Base-by-base conservation (phyloP, 2,113 vertebrate species). In the Ailuropoda melanoleuca region DNA sequence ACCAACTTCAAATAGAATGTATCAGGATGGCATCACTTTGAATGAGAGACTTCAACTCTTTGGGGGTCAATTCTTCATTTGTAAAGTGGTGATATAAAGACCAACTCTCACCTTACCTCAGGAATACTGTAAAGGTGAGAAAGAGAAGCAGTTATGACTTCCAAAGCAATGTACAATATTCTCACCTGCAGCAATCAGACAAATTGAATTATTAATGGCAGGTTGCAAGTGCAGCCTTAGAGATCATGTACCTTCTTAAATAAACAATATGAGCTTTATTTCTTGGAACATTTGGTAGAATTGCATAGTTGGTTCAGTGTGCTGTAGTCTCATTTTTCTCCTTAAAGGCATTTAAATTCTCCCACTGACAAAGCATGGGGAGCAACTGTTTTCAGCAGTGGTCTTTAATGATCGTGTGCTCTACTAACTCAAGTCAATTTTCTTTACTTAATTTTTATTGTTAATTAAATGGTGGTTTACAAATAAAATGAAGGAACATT, bases 261-360 rank as follows among this genome's bases (percentile, higher is more conserved):
- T 83, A 43, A 90, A 64, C 48, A 56, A 24, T 13, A 31, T 46
- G 24, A 83, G 18, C 3, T 78, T 84, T 62, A 84, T 81, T 95
- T 95, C 68, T 74, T 66, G 58, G 91, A 92, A 96, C 88, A 62
- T 46, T 62, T 88, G 77, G 53, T 81, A 53, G 31, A 53, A 88
- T 86, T 83, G 50, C 39, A 14, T 90, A 84, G 85, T 77, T 85
- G 48, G 12, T 72, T 85, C 50, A 24, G 10, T 60, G 74, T 78
- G 18, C 13, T 31, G 6, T 70, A 56, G 18, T 82, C 86, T 19
- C 11, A 55, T 46, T 82, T 95, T 91, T 88, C 72, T 93, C 53
- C 72, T 93, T 87, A 85, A 60, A 21, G n/a, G n/a, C 11, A 77
- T 53, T 90, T 50, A 90, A 78, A 85, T 91, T 60, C 43, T 89